Evolutionary conservation across 2,797 vertebrate species (phyloP), one percentile per base, ranked within the genome.

Genomic region (Gadopsis marmoratus): DNA sequence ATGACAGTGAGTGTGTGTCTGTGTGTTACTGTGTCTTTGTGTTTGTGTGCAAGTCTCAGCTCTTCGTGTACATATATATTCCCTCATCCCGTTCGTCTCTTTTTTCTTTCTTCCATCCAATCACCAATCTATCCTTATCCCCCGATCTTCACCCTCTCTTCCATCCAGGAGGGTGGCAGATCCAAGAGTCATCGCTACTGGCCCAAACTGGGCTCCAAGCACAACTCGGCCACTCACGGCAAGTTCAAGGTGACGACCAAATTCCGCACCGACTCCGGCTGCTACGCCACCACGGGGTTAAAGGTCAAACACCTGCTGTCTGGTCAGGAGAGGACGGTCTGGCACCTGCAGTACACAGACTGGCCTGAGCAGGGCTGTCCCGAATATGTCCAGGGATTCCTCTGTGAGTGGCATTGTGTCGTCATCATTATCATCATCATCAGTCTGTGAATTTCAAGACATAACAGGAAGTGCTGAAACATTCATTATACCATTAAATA

Each of bases 201-300:
- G 98, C 98, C 98, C 71, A 99, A 99, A 92, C 95, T 99, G 90
- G 98, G 97, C 84, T 99, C 97, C 83, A 98, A 97, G 79, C 97
- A 99, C 94, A 99, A 97, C 93, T 99, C 98, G 0, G 97, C 97
- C 82, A 99, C 98, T 5, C 98, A 99, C 0, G 98, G 98, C 83
- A 99, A 98, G 90, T 99, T 98, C 94, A 99, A 99, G 93, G 98
- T 99, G 91, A 99, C 98, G 76, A 99, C 97, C 26, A 99, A 99
- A 85, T 99, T 99, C 93, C 97, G 98, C 81, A 99, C 98, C 0
- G 98, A 99, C 95, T 99, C 97, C 0, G 97, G 97, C 89, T 98
- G 97, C 95, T 99, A 98, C 55, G 98, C 98, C 70, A 99, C 98
- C 67, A 99, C 97, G 0, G 98, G 98, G 75, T 92, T 99, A 87